Base-by-base conservation (phyloP, 2,113 vertebrate species). In the Lethenteron camtschaticum region DNA sequence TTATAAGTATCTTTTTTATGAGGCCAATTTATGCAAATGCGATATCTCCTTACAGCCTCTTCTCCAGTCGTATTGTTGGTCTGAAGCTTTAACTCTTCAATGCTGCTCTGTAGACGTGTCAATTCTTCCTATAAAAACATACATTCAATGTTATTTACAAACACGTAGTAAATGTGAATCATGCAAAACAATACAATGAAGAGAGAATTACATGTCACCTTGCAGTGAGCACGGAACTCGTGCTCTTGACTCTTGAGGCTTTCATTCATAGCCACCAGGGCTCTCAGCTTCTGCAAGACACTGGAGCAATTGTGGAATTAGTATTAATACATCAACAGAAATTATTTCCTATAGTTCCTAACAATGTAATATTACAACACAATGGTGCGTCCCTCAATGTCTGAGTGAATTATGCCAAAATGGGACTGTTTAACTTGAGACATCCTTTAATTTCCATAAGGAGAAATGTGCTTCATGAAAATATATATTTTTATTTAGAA, bases 221-320 rank as follows among this genome's bases (percentile, higher is more conserved):
- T 85, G 76, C 94, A 99, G 71, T 99, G 89, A 13, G 84, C 80
- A 73, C 87, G 86, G 75, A 99, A 99, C 63, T 89, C 84, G 72
- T 89, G 90, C 73, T 99, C 94, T 76, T 96, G 90, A 70, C 81
- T 82, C 77, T 95, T 96, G 16, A 99, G 82, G 72, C 78, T 88
- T 75, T 96, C 90, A 69, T 95, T 99, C 85, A 89, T 88, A 57
- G 86, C 83, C 41, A 99, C 92, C 70, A 96, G 78, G 8, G 81
- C 80, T 72, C 82, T 82, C 68, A 99, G 81, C 73, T 81, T 89
- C 77, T 92, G 86, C 14, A 96, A 80, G 71, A 85, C 7, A 63
- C 90, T 94, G 78, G 70, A 63, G 59, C 16, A 18, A 18, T 13
- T 13, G 59, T 63, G 59, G 59, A 41, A 41, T 41, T 41, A 41